Evolutionary conservation across 2,113 vertebrate species (phyloP).

Genomic region (Sula dactylatra): DNA sequence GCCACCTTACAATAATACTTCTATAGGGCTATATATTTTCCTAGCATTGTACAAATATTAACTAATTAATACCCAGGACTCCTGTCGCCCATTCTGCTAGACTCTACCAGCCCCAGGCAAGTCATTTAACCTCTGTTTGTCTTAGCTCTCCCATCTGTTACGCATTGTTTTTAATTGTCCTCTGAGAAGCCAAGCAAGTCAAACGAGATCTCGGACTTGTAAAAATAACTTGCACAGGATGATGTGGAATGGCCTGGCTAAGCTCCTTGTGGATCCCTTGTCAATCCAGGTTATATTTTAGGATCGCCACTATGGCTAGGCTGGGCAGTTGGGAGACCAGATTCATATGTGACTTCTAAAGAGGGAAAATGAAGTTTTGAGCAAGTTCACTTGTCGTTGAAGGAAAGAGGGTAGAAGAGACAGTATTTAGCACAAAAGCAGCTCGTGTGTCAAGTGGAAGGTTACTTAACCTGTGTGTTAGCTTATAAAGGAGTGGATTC

Average conservation of each 20-base stretch:
- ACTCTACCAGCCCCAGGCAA: slow-evolving; percentile 49
- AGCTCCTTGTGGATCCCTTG: neutral
- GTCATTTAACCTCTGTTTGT: slow-evolving; percentile 61
- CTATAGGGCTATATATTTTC: slow-evolving; percentile 58
- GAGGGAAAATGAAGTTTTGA: neutral
- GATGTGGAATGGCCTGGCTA: neutral
- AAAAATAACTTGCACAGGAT: slow-evolving; percentile 10
- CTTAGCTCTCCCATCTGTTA: slow-evolving; percentile 56
- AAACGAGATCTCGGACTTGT: neutral
- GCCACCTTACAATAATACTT: slow-evolving; percentile 67
- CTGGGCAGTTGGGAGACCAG: neutral
- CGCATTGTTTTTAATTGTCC: slow-evolving; percentile 15
- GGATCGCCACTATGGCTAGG: neutral
- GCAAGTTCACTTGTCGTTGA: neutral
- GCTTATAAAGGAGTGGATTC: neutral
- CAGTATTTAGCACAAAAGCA: neutral
- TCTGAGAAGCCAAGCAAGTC: slow-evolving; percentile 21
- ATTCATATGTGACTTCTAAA: neutral
- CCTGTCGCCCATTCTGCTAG: neutral
- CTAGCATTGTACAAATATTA: slow-evolving; percentile 65
- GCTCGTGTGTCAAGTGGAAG: neutral
- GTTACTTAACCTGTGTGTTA: neutral
- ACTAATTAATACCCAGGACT: slow-evolving; percentile 63
- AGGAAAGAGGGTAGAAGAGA: neutral
- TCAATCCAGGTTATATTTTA: neutral